These are phyloP conservation scores for Grallaria varia DNA, from an alignment of 2,113 vertebrate species.

Conservation along the genomic window DNA sequence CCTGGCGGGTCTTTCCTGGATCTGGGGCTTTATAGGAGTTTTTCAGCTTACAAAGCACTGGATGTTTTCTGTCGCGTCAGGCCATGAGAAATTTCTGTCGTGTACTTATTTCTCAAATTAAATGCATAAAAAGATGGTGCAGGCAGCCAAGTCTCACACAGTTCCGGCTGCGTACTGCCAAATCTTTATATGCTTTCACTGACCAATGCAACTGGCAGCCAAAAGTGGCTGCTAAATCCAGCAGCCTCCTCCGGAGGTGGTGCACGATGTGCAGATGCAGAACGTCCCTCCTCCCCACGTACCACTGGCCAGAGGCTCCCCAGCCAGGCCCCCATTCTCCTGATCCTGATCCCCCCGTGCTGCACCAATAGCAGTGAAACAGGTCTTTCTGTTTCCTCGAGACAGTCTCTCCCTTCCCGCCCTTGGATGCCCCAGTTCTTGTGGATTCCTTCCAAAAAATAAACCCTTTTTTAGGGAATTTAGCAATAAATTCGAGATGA, in stretches of 20 bases:
- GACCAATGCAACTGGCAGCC: background rate
- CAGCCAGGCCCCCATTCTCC: background rate
- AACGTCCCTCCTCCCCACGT: background rate
- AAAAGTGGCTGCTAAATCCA: background rate
- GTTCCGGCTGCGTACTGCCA: background rate
- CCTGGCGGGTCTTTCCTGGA: background rate
- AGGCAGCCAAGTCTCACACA: slow-evolving; percentile 53
- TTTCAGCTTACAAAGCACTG: background rate
- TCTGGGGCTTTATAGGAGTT: background rate
- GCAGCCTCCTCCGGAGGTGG: background rate
- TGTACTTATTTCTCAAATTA: slow-evolving; percentile 48
- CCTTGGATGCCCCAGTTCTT: background rate
- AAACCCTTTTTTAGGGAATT: background rate
- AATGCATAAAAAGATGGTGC: slow-evolving; percentile 36
- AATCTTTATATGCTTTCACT: background rate
- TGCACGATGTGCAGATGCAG: background rate
- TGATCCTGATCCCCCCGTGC: background rate
- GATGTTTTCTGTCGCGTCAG: background rate
- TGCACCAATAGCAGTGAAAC: background rate
- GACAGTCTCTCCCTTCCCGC: background rate
- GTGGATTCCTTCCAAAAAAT: background rate
- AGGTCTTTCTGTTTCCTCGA: background rate
- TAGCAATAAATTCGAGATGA: background rate
- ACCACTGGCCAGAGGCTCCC: background rate
- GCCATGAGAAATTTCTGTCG: slow-evolving; percentile 17